A percentile compares a stretch with the other conserved stretches of the same genome.
Conservation (phyloP, 1,140 invertebrate species). For the Onthophagus taurus region DNA sequence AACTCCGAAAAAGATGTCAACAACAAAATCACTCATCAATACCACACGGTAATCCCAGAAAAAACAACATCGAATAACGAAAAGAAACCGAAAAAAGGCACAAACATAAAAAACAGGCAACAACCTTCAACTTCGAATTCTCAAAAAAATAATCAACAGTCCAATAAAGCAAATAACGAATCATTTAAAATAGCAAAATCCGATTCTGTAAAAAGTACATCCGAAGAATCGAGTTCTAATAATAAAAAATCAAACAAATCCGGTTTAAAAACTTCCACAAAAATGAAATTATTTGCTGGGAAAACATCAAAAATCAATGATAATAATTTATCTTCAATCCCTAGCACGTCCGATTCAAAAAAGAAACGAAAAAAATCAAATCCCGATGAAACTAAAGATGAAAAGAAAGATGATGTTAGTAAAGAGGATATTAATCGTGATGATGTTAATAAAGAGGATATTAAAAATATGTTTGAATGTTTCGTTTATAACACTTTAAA, state of each 20-base stretch:
- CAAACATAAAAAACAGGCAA: constrained; percentile 10
- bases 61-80: neutral
- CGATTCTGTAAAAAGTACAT: no score
- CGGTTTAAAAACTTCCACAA: no score
- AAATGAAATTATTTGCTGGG: no score
- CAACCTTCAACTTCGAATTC: no score
- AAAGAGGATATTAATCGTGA: constrained; percentile 30
- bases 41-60: neutral
- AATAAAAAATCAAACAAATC: no score
- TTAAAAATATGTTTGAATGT: constrained; percentile 27
- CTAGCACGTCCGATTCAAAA: constrained; percentile 12
- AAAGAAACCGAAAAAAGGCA: constrained; percentile 10
- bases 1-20: constrained; percentile 4
- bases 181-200: no score
- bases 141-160: neutral
- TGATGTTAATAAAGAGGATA: constrained; percentile 20
- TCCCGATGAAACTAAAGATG: neutral
- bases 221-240: no score
- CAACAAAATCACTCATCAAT: neutral
- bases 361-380: constrained; percentile 10
- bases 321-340: neutral
- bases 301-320: constrained; percentile 1
- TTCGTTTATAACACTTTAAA: constrained; percentile 29
- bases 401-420: constrained; percentile 14
- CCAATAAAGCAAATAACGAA: constrained; percentile 6